A percentile compares a stretch with the other conserved stretches of the same genome.
phyloP scores from a whole-genome alignment of 1,140 invertebrate genomes.

The Calosoma granatense region DNA sequence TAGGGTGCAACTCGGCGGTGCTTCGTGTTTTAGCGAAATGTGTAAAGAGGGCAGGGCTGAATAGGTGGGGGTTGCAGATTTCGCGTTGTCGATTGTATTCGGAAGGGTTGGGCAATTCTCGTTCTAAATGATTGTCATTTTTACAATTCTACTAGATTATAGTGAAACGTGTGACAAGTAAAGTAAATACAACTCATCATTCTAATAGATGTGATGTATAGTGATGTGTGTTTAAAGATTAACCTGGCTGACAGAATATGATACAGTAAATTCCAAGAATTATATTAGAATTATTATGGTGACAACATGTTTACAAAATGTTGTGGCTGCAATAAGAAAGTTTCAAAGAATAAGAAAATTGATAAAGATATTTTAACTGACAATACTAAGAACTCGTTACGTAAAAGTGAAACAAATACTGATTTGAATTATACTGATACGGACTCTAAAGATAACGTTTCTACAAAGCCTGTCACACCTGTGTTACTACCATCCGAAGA shows the following conservation, averaged over 20 bases:
- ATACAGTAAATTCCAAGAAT: neutral
- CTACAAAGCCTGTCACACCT: constrained; percentile 1
- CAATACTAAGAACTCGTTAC: neutral
- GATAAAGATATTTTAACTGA: neutral
- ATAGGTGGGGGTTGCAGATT: neutral
- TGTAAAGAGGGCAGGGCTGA: neutral
- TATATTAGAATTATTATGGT: neutral
- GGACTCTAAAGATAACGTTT: neutral
- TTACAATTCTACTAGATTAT: too few relatives aligned
- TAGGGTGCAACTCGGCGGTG: too few relatives aligned
- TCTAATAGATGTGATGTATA: too few relatives aligned
- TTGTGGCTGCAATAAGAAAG: neutral
- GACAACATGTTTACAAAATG: constrained; percentile 7
- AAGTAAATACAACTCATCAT: too few relatives aligned
- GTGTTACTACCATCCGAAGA: neutral
- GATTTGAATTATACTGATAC: constrained; percentile 1
- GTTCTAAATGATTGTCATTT: too few relatives aligned
- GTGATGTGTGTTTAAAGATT: neutral
- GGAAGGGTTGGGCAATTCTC: neutral
- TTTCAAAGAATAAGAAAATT: neutral
- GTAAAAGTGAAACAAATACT: constrained; percentile 1
- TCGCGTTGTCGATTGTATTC: neutral
- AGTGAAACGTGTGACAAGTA: too few relatives aligned
- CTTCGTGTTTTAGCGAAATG: neutral
- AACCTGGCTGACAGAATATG: too few relatives aligned